phyloP scores from a whole-genome alignment of 2,113 vertebrate species.

The Sinocyclocheilus rhinocerous region DNA sequence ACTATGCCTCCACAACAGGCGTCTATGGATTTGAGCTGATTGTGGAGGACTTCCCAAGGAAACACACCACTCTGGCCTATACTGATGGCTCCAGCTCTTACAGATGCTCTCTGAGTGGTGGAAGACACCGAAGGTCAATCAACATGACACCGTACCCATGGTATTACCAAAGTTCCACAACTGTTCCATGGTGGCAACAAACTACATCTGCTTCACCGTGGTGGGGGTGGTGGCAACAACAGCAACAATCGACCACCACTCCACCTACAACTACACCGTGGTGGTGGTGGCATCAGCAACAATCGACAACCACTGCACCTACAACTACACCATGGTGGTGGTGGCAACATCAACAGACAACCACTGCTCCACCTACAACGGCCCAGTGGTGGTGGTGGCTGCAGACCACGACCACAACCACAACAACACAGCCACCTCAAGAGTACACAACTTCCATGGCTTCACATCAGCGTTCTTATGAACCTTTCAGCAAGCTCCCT shows the following conservation, averaged over 20 bases:
- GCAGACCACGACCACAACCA: neutral
- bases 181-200: constrained; percentile 3
- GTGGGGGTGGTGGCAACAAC: neutral
- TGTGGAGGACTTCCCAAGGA: constrained; percentile 64
- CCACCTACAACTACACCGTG: no score
- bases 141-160: neutral
- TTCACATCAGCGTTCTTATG: neutral
- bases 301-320: no score
- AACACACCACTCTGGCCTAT: constrained; percentile 56
- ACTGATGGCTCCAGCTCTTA: constrained; percentile 47
- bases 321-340: no score
- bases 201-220: neutral
- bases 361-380: neutral
- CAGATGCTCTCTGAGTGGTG: constrained; percentile 33
- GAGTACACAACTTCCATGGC: neutral
- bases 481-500: constrained; percentile 66
- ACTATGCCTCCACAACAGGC: accelerated
- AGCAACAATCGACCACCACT: neutral
- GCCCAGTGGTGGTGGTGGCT: constrained; percentile 6
- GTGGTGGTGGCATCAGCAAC: no score
- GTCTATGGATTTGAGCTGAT: constrained; percentile 53
- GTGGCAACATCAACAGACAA: neutral
- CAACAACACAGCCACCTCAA: neutral
- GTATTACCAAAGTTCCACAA: constrained; percentile 1
- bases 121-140: constrained; percentile 3